These are phyloP conservation scores for Pollenia griseotomentosa DNA, from an alignment of 2,888 invertebrate species.

Conservation along the genomic window DNA sequence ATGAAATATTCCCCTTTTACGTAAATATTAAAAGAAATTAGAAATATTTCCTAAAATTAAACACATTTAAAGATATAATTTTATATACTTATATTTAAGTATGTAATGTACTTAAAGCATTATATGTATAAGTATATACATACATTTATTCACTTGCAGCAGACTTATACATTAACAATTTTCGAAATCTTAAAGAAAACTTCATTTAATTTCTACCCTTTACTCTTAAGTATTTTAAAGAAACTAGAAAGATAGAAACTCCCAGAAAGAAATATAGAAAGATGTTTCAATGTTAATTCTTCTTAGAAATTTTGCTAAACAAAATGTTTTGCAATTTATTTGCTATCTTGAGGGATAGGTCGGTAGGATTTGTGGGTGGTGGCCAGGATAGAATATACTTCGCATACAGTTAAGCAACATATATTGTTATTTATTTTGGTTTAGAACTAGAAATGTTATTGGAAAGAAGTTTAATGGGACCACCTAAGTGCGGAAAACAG, in stretches of 20 bases:
- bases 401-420: conserved; percentile 8
- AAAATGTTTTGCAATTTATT: conserved; percentile 46
- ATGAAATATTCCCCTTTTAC: not conserved
- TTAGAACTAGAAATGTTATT: not conserved
- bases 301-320: conserved; percentile 25
- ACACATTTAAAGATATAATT: conserved; percentile 23
- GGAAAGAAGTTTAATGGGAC: not conserved
- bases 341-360: not conserved
- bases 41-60: not conserved
- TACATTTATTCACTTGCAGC: not conserved
- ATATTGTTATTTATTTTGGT: not conserved
- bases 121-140: not conserved
- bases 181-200: conserved; percentile 49
- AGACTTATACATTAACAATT: conserved; percentile 8
- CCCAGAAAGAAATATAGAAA: not conserved
- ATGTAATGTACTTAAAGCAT: not conserved
- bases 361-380: not conserved
- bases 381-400: not conserved
- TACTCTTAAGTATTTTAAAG: conserved; percentile 15
- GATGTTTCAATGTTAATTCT: conserved; percentile 40
- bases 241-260: not conserved
- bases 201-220: conserved; percentile 41
- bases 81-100: conserved; percentile 42
- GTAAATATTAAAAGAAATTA: not conserved
- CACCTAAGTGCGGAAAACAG: not conserved